These are phyloP conservation scores for Pygmarrhopalites habei DNA, from an alignment of 1,140 invertebrate species.

Conservation along the genomic window DNA sequence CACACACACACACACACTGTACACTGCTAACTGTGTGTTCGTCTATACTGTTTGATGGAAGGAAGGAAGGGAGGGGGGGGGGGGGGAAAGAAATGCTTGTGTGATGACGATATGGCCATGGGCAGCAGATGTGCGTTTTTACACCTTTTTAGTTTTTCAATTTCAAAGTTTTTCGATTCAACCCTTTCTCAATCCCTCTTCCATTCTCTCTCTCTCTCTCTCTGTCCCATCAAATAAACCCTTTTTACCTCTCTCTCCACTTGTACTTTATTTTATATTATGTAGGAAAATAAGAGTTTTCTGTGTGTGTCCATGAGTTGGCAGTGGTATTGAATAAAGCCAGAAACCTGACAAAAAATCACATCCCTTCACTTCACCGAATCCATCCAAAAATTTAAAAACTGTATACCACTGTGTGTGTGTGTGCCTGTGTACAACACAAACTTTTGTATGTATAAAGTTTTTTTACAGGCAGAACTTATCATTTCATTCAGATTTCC, in stretches of 20 bases:
- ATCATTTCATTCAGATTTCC: too few relatives aligned
- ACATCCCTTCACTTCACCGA: not conserved
- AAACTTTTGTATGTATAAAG: too few relatives aligned
- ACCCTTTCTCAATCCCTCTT: constrained; percentile 9
- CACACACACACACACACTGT: too few relatives aligned
- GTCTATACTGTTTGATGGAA: too few relatives aligned
- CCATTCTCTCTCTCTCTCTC: too few relatives aligned
- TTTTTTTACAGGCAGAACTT: too few relatives aligned
- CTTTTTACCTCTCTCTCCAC: not conserved
- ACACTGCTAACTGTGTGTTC: too few relatives aligned
- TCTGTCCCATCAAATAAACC: not conserved
- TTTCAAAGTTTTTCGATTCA: constrained; percentile 14
- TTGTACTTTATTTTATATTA: not conserved
- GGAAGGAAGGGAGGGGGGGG: too few relatives aligned
- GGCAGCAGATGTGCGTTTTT: constrained; percentile 19
- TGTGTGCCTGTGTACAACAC: too few relatives aligned
- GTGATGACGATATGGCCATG: not conserved
- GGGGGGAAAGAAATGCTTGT: too few relatives aligned
- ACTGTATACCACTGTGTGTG: too few relatives aligned
- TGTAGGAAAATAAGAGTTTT: not conserved
- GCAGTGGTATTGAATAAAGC: too few relatives aligned
- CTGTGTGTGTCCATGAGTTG: not conserved
- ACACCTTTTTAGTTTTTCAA: constrained; percentile 20
- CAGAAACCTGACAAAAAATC: constrained; percentile 5
- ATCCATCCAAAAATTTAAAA: not conserved